A percentile compares a stretch with the other conserved stretches of the same genome.
These are phyloP conservation scores for Isoperla grammatica DNA, from an alignment of 2,888 invertebrate genomes.

Conservation along the genomic window DNA sequence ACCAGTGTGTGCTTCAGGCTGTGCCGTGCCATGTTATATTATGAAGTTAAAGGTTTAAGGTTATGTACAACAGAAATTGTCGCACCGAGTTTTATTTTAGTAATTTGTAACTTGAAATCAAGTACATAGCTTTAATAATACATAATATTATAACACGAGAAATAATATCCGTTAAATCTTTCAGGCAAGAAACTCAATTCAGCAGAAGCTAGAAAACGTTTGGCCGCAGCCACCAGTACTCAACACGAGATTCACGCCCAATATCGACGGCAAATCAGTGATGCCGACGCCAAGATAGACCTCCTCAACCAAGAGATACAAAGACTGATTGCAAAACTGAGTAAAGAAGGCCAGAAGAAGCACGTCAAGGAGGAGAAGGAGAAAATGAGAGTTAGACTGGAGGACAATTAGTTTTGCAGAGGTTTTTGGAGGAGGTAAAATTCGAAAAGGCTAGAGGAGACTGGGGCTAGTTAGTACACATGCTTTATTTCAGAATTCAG, in stretches of 20 bases:
- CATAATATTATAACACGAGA: no score
- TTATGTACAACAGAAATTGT: no score
- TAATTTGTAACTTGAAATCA: no score
- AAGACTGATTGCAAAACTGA: constrained; percentile 38
- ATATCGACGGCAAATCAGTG: constrained; percentile 37
- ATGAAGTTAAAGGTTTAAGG: no score
- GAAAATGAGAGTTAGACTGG: neutral
- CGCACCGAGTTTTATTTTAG: no score
- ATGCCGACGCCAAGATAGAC: constrained; percentile 11
- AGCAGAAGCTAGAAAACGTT: neutral
- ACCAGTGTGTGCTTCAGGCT: no score
- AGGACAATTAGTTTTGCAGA: neutral
- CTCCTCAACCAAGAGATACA: constrained; percentile 46
- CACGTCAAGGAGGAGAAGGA: neutral
- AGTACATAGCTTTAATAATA: no score
- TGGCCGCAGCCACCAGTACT: constrained; percentile 49
- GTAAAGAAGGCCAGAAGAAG: neutral
- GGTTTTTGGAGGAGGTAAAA: neutral
- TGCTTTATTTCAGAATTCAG: no score
- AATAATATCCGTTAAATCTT: no score
- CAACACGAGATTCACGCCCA: constrained; percentile 54
- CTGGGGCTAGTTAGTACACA: neutral
- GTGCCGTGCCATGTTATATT: no score
- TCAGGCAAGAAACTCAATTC: no score
- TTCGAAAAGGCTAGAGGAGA: neutral